phyloP scores from a whole-genome alignment of 2,888 invertebrate genomes.

The Oxystoma pomonae region DNA sequence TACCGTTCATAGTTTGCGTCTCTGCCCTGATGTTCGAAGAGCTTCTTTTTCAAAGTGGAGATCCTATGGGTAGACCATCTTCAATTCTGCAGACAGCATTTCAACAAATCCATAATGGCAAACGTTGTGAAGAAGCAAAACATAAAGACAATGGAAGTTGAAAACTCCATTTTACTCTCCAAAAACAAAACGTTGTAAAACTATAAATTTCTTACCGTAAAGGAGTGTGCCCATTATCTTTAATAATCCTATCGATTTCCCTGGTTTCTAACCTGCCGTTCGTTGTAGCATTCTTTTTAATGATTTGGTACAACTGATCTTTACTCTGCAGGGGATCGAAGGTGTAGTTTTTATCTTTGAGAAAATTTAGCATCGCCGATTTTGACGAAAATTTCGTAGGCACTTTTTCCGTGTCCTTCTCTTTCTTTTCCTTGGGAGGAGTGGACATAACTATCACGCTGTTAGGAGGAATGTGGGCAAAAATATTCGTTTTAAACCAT shows the following conservation, averaged over 20 bases:
- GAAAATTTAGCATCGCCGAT: neutral
- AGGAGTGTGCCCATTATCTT: constrained; percentile 4
- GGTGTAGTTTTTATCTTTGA: constrained; percentile 7
- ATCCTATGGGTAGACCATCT: too few species aligned
- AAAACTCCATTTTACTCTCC: too few species aligned
- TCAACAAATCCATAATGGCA: too few species aligned
- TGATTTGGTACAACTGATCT: constrained; percentile 4
- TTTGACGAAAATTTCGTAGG: constrained; percentile 2
- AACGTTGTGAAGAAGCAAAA: too few species aligned
- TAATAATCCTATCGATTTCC: constrained; percentile 6
- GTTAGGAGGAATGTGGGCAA: constrained; percentile 6
- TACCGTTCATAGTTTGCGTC: too few species aligned
- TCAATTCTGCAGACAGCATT: too few species aligned
- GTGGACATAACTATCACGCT: constrained; percentile 11
- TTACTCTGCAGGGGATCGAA: neutral
- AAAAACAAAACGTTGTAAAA: too few species aligned
- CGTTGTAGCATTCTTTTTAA: constrained; percentile 1
- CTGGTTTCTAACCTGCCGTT: neutral
- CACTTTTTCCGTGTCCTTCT: neutral
- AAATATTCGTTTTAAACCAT: constrained; percentile 13
- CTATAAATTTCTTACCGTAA: constrained; percentile 9
- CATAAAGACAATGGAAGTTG: too few species aligned
- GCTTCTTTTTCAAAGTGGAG: too few species aligned
- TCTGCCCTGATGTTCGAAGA: too few species aligned
- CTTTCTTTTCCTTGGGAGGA: constrained; percentile 3